Base-by-base conservation (phyloP, 1,140 invertebrate species). In the Zaprionus kolodkinae region DNA sequence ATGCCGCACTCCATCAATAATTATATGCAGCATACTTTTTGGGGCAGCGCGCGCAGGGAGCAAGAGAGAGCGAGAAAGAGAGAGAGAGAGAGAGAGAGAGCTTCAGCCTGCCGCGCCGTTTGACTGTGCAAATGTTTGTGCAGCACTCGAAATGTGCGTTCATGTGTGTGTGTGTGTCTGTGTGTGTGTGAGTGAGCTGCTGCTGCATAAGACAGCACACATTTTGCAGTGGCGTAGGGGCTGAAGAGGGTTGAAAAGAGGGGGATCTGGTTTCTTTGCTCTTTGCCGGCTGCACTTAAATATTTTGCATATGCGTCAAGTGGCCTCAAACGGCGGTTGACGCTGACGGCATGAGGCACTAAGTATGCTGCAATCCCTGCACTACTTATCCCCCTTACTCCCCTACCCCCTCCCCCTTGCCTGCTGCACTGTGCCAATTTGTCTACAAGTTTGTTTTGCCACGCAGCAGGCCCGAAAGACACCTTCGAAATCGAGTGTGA, bases 11-110 rank as follows among this genome's bases (percentile, higher is more conserved):
- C 79, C 85, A 85, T 81, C 85, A 89, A 89, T 85, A 89, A 89
- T 89, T 89, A 89, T 89, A 79, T 89, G 85, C 70, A 74, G 85
- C 86, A 89, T 89, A 81, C 72, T 89, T 89, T 89, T 85, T 79
- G 78, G 78, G 69, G 54, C 17, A 66, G 48, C 27, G 15, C 54
- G 30, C 30, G n/a, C n/a, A n/a, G n/a, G n/a, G n/a, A n/a, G n/a
- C n/a, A n/a, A 7, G 30, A 43, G 13, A 1, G 5, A 7, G n/a
- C 12, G 43, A 12, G 55, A 17, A 6, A 57, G 35, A n/a, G 50
- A 54, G 67, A 17, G 27, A 27, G 13, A 6, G 56, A 9, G n/a
- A 3, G 10, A 25, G 0, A 25, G 17, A 17, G 43, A 21, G 40
- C 11, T n/a, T 13, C 21, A 11, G 54, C 60, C 70, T 38, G 52